Conservation (phyloP, 2,113 vertebrate genomes). For the Corydoras maculifer region DNA sequence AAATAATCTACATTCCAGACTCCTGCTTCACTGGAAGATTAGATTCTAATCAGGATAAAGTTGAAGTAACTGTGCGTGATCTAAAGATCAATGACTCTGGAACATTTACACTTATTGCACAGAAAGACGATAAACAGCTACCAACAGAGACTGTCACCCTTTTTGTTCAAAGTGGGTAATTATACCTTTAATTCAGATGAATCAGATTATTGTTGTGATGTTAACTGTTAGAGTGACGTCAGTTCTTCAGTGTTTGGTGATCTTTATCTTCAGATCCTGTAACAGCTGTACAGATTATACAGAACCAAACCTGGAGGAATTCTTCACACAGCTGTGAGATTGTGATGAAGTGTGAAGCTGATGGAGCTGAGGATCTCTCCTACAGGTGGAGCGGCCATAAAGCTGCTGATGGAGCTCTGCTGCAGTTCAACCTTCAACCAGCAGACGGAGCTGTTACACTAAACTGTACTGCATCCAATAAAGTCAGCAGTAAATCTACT, state of each 20-base stretch:
- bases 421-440: background rate
- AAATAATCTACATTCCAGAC: background rate
- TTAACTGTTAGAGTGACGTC: background rate
- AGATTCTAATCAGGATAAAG: background rate
- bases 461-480: conserved; percentile 39
- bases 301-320: background rate
- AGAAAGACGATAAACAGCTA: background rate
- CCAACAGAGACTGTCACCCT: background rate
- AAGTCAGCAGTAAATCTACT: background rate
- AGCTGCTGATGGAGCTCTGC: background rate
- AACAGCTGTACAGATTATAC: conserved; percentile 1
- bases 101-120: background rate
- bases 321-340: conserved; percentile 9
- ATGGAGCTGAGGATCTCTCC: background rate
- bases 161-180: background rate
- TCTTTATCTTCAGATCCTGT: background rate
- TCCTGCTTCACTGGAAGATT: background rate
- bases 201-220: background rate
- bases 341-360: conserved; percentile 27
- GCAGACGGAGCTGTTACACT: conserved; percentile 14
- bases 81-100: conserved; percentile 5
- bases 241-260: background rate
- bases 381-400: conserved; percentile 42
- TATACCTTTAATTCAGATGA: background rate
- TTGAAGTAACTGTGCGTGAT: background rate